A percentile compares a stretch with the other conserved stretches of the same genome.
Conservation (phyloP, 2,113 vertebrate species). For the Rutilus rutilus region DNA sequence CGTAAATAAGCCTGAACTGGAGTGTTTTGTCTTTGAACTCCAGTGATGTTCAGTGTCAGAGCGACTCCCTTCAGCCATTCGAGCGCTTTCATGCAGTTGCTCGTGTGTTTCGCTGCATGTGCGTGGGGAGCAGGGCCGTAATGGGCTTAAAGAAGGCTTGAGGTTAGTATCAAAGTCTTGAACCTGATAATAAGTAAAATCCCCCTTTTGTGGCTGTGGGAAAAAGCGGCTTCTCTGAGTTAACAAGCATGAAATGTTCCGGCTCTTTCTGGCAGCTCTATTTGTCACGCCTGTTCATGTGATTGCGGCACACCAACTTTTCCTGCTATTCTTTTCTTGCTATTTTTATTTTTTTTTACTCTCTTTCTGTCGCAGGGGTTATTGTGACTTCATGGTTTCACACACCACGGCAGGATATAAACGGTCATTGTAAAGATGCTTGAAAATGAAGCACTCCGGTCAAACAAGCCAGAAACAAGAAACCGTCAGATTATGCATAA, state of each 20-base stretch:
- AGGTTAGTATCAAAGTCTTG: slow-evolving; percentile 44
- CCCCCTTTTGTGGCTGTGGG: slow-evolving; percentile 37
- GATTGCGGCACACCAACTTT: slow-evolving; percentile 9
- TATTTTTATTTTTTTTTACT: neutral
- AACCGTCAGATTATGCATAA: too few relatives aligned
- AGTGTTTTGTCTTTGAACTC: slow-evolving; percentile 30
- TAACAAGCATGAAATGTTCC: slow-evolving; percentile 40
- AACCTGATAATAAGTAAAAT: slow-evolving; percentile 45
- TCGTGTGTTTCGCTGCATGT: neutral
- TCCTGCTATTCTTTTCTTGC: slow-evolving; percentile 21
- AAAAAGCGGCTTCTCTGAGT: slow-evolving; percentile 32
- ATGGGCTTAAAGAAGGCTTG: slow-evolving; percentile 36
- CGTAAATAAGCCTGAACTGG: slow-evolving; percentile 9
- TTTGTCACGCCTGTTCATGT: slow-evolving; percentile 30
- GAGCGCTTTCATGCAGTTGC: neutral
- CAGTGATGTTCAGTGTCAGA: slow-evolving; percentile 26
- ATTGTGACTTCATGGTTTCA: neutral
- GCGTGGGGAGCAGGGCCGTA: slow-evolving; percentile 24
- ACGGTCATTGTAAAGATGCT: neutral
- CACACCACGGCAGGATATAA: neutral
- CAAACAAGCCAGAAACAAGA: too few relatives aligned
- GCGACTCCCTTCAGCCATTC: slow-evolving; percentile 24
- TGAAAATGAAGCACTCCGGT: neutral
- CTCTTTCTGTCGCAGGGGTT: neutral
- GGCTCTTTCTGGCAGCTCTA: slow-evolving; percentile 17